Evolutionary conservation across 1,140 invertebrate species (phyloP), one percentile per base, ranked within the genome.

Genomic region (Drosophila equinoxialis): DNA sequence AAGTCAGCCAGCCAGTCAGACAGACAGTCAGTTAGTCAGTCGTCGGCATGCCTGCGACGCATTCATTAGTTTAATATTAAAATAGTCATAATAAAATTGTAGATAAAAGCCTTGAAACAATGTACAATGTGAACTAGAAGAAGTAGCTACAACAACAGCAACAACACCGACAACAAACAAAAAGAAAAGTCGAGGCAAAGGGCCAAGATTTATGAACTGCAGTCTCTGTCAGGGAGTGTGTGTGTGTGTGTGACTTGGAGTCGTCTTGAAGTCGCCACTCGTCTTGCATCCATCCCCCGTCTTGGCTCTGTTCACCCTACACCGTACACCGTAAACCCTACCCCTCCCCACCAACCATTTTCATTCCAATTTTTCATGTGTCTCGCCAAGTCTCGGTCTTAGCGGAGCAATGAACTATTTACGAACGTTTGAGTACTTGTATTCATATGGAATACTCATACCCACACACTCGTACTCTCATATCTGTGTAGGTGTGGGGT

Each of bases 41-140:
- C 81, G 78, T 76, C 82, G 78, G 78, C 79, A 77, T 89, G 79
- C 75, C 79, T 64, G 83, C 65, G 68, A 86, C 79, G 83, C 83
- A 86, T 86, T 86, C 83, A 86, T 86, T 86, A 86, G 83, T 89
- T 86, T 87, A 77, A 87, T 83, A 86, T 86, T 86, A 86, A 86
- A 86, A 86, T 86, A 86, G 83, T 86, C 79, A 86, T 86, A 78
- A 80, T 86, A 83, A 84, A 87, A 79, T 83, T 75, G 83, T 86
- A 82, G 82, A 79, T 87, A 79, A 86, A 79, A 76, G 71, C 64
- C 69, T 59, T 57, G 65, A 83, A 79, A 86, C 82, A 86, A 87
- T 87, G 83, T 65, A 70, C 65, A 68, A 73, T 55, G 37, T 39
- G 37, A 39, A 39, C 10, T 39, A 39, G 42, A 57, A 23, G 10